Evolutionary conservation across 2,797 vertebrate species (phyloP).

Genomic region (Chloroceryle amazona): DNA sequence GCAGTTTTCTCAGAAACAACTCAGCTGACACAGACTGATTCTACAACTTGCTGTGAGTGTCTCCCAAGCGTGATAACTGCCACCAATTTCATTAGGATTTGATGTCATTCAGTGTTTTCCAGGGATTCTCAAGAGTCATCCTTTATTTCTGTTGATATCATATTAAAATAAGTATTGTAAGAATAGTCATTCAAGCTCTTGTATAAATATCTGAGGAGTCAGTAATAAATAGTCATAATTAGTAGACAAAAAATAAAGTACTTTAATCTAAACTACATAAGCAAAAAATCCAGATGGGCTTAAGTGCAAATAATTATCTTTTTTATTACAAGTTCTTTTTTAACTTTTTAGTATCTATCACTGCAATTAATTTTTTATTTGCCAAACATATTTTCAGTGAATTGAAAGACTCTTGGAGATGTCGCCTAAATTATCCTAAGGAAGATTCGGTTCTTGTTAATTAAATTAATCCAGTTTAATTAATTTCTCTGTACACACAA

Average conservation of each 20-base stretch:
- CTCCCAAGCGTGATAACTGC: background rate
- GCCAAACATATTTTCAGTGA: background rate
- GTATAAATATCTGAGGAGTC: conserved; percentile 9
- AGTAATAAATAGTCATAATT: conserved; percentile 74
- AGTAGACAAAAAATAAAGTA: conserved; percentile 28
- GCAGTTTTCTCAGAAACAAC: background rate
- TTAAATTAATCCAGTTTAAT: conserved; percentile 44
- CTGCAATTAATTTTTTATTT: conserved; percentile 18
- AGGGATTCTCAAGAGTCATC: background rate
- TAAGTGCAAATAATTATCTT: conserved; percentile 64
- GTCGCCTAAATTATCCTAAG: background rate
- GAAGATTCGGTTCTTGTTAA: background rate
- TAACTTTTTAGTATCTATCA: conserved; percentile 6
- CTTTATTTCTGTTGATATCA: conserved; percentile 3
- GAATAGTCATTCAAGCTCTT: conserved; percentile 40
- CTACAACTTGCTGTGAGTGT: background rate
- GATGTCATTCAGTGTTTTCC: background rate
- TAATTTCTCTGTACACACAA: background rate
- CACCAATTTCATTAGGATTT: background rate
- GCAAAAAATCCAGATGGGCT: conserved; percentile 41
- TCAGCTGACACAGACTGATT: background rate
- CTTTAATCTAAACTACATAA: conserved; percentile 46
- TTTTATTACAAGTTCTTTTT: conserved; percentile 15
- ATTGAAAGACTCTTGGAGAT: background rate
- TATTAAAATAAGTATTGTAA: conserved; percentile 20